phyloP scores from a whole-genome alignment of 2,888 invertebrate genomes.

The Drosophila sordidapex region DNA sequence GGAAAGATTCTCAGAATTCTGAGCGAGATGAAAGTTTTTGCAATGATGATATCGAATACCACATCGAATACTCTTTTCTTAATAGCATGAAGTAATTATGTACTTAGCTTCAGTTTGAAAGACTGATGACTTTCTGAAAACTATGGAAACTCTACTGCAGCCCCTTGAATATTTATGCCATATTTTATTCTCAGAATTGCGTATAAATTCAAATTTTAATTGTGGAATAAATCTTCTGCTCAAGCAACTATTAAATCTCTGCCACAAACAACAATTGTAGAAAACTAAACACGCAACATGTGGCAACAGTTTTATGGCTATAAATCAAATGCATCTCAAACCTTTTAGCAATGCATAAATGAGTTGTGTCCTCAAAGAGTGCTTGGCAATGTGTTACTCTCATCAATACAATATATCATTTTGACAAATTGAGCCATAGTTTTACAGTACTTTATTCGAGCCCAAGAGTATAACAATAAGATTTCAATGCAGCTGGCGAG shows the following conservation, averaged over 20 bases:
- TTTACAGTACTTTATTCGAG: constrained; percentile 12
- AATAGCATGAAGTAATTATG: neutral
- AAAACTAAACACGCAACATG: neutral
- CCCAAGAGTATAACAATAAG: constrained; percentile 48
- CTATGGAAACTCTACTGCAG: neutral
- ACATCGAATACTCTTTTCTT: constrained; percentile 1
- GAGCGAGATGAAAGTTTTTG: neutral
- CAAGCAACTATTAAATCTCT: neutral
- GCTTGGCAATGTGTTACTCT: neutral
- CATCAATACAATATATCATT: constrained; percentile 1
- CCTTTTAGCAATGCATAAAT: constrained; percentile 8
- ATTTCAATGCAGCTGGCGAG: constrained; percentile 28
- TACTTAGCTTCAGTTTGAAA: neutral
- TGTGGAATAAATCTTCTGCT: neutral
- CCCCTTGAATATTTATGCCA: neutral
- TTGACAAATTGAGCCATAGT: constrained; percentile 27
- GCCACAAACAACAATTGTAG: neutral
- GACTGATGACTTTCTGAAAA: neutral
- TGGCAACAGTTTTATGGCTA: neutral
- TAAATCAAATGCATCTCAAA: neutral
- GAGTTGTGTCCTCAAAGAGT: neutral
- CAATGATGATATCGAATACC: neutral
- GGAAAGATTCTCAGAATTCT: neutral
- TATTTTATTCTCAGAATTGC: neutral
- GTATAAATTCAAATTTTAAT: neutral